Percentiles rank a stretch among this genome's conserved stretches.
phyloP scores from a whole-genome alignment of 2,888 invertebrate genomes.

The Hybos culiciformis region DNA sequence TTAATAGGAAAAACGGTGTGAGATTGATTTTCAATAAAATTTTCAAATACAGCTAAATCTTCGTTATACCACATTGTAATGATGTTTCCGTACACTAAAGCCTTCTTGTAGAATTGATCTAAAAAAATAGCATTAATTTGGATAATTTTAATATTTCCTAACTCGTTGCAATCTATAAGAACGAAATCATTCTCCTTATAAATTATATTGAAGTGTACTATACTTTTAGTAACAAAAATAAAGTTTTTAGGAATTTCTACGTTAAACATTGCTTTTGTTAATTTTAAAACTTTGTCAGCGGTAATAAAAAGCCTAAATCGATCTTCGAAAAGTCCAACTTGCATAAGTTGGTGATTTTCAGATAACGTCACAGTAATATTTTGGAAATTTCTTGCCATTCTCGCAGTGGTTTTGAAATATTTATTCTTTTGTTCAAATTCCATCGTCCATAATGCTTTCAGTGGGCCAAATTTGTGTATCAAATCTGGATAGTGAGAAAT shows the following conservation, averaged over 20 bases:
- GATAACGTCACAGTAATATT: too few relatives aligned
- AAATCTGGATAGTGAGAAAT: constrained; percentile 11
- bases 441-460: constrained; percentile 12
- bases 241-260: neutral
- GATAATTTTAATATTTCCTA: neutral
- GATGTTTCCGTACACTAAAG: neutral
- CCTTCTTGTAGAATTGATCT: neutral
- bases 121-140: neutral
- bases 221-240: constrained; percentile 2
- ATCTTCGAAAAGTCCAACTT: neutral
- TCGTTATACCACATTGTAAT: constrained; percentile 1
- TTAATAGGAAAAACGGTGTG: neutral
- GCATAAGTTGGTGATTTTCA: neutral
- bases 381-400: too few relatives aligned
- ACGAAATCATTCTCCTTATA: neutral
- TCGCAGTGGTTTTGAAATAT: too few relatives aligned
- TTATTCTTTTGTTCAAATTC: neutral
- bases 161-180: neutral
- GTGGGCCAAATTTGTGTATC: constrained; percentile 10
- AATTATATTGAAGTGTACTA: neutral
- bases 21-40: neutral
- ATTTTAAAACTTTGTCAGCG: neutral
- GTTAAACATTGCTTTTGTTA: constrained; percentile 2
- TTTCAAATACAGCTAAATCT: neutral
- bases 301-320: neutral